A percentile compares a stretch with the other conserved stretches of the same genome.
phyloP scores from a whole-genome alignment of 2,113 vertebrate species.

The Antennarius striatus region DNA sequence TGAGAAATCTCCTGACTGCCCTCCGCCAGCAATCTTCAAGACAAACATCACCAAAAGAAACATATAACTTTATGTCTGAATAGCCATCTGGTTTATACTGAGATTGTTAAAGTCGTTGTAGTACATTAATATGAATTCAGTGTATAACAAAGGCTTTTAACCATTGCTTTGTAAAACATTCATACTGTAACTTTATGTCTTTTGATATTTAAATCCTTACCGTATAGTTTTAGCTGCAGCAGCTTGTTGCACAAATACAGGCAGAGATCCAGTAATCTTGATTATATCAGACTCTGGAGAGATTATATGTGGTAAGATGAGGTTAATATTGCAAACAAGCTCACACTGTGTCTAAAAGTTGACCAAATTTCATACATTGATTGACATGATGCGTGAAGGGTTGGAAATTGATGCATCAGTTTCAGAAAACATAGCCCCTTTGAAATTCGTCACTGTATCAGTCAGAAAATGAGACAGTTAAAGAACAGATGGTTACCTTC shows the following conservation, averaged over 20 bases:
- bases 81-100: too few species aligned
- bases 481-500: slow-evolving; percentile 38
- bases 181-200: background rate
- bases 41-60: background rate
- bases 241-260: slow-evolving; percentile 82
- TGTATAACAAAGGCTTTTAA: background rate
- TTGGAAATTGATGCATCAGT: background rate
- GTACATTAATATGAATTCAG: too few species aligned
- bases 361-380: background rate
- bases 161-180: background rate
- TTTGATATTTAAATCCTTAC: slow-evolving; percentile 50
- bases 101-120: too few species aligned
- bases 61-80: background rate
- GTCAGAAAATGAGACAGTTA: too few species aligned
- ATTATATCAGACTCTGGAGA: slow-evolving; percentile 50
- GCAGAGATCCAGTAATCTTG: slow-evolving; percentile 55
- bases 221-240: slow-evolving; percentile 81
- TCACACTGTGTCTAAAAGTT: background rate
- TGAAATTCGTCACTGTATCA: background rate
- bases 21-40: slow-evolving; percentile 77
- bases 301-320: background rate
- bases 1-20: slow-evolving; percentile 68
- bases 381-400: too few species aligned
- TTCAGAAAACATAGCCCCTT: background rate
- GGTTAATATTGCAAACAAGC: background rate